Evolutionary conservation across 64 coral and sea anemone genomes (phyloP).

Genomic region (Hydrozoanthus tunicans): DNA sequence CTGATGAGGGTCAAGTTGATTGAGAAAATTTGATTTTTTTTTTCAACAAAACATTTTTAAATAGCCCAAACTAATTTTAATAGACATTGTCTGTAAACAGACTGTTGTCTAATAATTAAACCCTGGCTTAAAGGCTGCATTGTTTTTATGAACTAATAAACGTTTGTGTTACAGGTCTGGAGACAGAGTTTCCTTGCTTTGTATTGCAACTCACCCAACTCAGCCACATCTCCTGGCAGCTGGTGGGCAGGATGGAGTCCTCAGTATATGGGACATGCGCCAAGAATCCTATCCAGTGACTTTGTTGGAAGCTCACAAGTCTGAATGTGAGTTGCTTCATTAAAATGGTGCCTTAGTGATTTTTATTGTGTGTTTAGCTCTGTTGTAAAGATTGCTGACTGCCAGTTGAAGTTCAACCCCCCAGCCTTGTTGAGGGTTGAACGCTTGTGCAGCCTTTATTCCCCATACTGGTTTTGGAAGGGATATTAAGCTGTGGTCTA

Average conservation of each 20-base stretch:
- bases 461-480: too few species aligned
- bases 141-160: not conserved
- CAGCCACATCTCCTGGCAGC: constrained; percentile 93
- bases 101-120: too few species aligned
- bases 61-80: too few species aligned
- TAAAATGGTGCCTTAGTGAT: not conserved
- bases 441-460: too few species aligned
- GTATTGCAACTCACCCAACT: constrained; percentile 92
- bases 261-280: constrained; percentile 97
- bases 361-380: not conserved
- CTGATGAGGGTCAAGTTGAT: too few species aligned
- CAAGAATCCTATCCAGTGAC: constrained; percentile 95
- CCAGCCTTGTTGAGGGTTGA: too few species aligned
- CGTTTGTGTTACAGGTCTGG: constrained; percentile 70
- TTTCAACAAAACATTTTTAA: too few species aligned
- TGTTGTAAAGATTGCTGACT: not conserved
- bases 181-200: constrained; percentile 86
- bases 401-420: too few species aligned
- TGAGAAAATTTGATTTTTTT: too few species aligned
- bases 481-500: too few species aligned
- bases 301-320: constrained; percentile 80
- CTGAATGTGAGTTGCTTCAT: constrained; percentile 65
- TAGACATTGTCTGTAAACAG: too few species aligned
- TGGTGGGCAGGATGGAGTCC: constrained; percentile 94
- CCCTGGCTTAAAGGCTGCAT: too few species aligned